Percentiles rank a stretch among this genome's conserved stretches.
These are phyloP conservation scores for Geotrupes spiniger DNA, from an alignment of 2,888 invertebrate species.

Conservation along the genomic window DNA sequence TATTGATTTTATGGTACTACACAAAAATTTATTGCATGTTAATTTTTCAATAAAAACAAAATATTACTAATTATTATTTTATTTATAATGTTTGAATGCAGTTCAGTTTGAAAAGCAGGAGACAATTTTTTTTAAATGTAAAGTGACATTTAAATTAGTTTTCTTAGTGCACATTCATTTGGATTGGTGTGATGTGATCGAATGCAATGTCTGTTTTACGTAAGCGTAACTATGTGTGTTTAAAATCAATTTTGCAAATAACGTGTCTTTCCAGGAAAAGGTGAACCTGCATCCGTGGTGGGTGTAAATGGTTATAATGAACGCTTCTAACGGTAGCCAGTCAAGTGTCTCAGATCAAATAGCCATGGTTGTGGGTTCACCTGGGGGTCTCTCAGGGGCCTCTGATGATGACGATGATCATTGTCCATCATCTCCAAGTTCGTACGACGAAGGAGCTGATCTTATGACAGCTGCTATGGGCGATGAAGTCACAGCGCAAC, in stretches of 20 bases:
- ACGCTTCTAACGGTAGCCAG: slow-evolving; percentile 47
- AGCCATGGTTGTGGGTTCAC: slow-evolving; percentile 61
- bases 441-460: slow-evolving; percentile 79
- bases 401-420: slow-evolving; percentile 81
- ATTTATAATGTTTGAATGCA: slow-evolving; percentile 16
- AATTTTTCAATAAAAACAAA: slow-evolving; percentile 2
- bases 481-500: slow-evolving; percentile 93
- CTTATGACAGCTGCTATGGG: slow-evolving; percentile 81
- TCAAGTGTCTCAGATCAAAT: slow-evolving; percentile 59
- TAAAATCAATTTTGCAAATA: background rate
- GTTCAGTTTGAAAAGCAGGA: background rate
- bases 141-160: slow-evolving; percentile 3
- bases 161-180: slow-evolving; percentile 1
- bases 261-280: slow-evolving; percentile 28
- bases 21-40: slow-evolving; percentile 18
- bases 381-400: slow-evolving; percentile 50
- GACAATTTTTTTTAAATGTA: background rate
- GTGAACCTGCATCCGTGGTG: slow-evolving; percentile 41
- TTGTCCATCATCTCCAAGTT: slow-evolving; percentile 76
- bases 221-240: slow-evolving; percentile 10
- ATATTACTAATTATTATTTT: no score
- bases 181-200: slow-evolving; percentile 10
- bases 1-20: slow-evolving; percentile 45
- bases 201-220: slow-evolving; percentile 21
- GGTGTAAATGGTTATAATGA: slow-evolving; percentile 49